These are phyloP conservation scores for Catotricha subobsoleta DNA, from an alignment of 2,888 invertebrate species.

Conservation along the genomic window DNA sequence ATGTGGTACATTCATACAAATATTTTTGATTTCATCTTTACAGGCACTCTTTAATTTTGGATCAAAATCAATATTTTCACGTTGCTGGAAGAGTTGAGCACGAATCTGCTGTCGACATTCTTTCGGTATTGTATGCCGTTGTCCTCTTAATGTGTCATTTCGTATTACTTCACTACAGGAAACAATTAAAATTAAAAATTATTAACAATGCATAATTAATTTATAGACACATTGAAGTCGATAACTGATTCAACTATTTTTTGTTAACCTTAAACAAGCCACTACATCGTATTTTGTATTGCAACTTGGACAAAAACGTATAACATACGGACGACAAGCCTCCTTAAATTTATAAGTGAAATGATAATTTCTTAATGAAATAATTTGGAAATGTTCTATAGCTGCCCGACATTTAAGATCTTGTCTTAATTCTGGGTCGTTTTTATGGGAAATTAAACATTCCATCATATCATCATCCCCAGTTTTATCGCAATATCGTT, in stretches of 20 bases:
- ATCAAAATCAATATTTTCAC: slow-evolving; percentile 75
- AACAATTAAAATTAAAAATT: background rate
- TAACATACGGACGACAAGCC: slow-evolving; percentile 72
- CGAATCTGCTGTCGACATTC: slow-evolving; percentile 82
- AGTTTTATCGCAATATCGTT: slow-evolving; percentile 52
- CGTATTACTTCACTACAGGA: slow-evolving; percentile 68
- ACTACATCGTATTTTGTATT: slow-evolving; percentile 59
- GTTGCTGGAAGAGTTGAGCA: slow-evolving; percentile 79
- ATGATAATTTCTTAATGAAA: slow-evolving; percentile 79
- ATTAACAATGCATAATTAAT: background rate
- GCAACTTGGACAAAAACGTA: slow-evolving; percentile 46
- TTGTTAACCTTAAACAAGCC: slow-evolving; percentile 18
- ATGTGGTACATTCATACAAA: slow-evolving; percentile 48
- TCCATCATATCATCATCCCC: slow-evolving; percentile 78
- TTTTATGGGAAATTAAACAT: slow-evolving; percentile 83
- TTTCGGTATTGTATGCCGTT: slow-evolving; percentile 63
- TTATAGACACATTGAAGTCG: background rate
- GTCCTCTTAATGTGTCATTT: slow-evolving; percentile 64
- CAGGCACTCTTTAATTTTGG: slow-evolving; percentile 71
- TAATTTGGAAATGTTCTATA: slow-evolving; percentile 92
- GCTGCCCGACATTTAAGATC: slow-evolving; percentile 75
- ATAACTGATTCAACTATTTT: background rate
- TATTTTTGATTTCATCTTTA: slow-evolving; percentile 51
- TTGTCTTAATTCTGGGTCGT: slow-evolving; percentile 59
- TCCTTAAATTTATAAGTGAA: slow-evolving; percentile 91